phyloP scores from a whole-genome alignment of 2,888 invertebrate genomes.

The Parelbella ahira region DNA sequence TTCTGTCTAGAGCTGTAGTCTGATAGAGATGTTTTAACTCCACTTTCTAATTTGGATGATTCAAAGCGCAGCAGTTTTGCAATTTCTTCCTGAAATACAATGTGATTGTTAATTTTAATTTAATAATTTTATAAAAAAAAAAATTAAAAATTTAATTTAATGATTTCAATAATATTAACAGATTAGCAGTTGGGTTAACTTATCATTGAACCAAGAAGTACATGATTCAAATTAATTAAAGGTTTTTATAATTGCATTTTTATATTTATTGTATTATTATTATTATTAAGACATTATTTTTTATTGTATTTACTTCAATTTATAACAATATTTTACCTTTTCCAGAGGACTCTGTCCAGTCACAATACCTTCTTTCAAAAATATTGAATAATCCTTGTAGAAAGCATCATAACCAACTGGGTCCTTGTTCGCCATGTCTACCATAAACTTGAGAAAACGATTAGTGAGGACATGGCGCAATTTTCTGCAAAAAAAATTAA shows the following conservation, averaged over 20 bases:
- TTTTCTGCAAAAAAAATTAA: slow-evolving; percentile 83
- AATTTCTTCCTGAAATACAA: slow-evolving; percentile 89
- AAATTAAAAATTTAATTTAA: too few relatives aligned
- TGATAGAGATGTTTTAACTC: slow-evolving; percentile 86
- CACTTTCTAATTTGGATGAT: slow-evolving; percentile 88
- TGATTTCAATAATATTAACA: too few relatives aligned
- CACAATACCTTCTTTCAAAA: slow-evolving; percentile 97
- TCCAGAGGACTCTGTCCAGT: slow-evolving; percentile 89
- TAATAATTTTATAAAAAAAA: too few relatives aligned
- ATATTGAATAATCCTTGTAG: slow-evolving; percentile 95
- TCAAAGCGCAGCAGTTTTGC: slow-evolving; percentile 95
- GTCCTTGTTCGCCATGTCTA: slow-evolving; percentile 92
- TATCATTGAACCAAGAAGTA: too few relatives aligned
- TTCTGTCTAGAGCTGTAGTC: slow-evolving; percentile 90
- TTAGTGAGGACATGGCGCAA: slow-evolving; percentile 91
- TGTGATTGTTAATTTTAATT: slow-evolving; percentile 1
- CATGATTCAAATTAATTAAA: too few relatives aligned
- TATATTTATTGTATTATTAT: too few relatives aligned
- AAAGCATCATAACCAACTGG: slow-evolving; percentile 90
- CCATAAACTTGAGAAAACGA: slow-evolving; percentile 90
- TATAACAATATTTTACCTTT: too few relatives aligned
- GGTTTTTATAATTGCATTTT: too few relatives aligned
- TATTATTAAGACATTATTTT: too few relatives aligned
- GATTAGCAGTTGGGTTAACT: too few relatives aligned
- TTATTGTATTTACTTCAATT: too few relatives aligned